These are phyloP conservation scores for Gymnorhina tibicen DNA, from an alignment of 2,113 vertebrate species.

Conservation along the genomic window DNA sequence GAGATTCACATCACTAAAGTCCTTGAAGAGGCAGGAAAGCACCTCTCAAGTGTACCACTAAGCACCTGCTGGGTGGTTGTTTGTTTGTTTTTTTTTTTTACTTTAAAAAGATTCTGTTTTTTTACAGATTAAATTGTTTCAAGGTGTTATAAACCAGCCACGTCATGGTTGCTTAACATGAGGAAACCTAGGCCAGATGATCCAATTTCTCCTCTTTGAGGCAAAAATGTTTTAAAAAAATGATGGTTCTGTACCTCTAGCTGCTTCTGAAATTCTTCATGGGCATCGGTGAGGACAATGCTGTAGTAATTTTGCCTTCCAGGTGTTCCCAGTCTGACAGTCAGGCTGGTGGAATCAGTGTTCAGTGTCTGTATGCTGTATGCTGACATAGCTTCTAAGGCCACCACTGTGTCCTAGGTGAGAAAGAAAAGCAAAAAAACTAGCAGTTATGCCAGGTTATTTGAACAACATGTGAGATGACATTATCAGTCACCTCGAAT, in stretches of 20 bases:
- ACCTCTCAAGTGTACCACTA: background rate
- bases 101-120: background rate
- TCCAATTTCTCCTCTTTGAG: background rate
- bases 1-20: background rate
- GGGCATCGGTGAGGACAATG: constrained; percentile 32
- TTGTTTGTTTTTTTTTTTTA: background rate
- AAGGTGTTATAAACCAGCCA: background rate
- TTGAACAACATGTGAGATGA: background rate
- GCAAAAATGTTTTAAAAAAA: background rate
- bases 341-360: background rate
- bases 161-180: background rate
- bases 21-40: background rate
- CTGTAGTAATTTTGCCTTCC: constrained; percentile 4
- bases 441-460: background rate
- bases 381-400: constrained; percentile 78
- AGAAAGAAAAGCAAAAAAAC: background rate
- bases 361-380: constrained; percentile 56
- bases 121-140: background rate
- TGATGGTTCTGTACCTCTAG: constrained; percentile 65
- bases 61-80: background rate
- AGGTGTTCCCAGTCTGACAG: constrained; percentile 37
- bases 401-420: constrained; percentile 78
- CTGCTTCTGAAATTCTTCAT: constrained; percentile 63
- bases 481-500: background rate
- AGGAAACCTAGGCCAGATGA: background rate